phyloP scores from a whole-genome alignment of 2,888 invertebrate species.

The Andrena minutula region DNA sequence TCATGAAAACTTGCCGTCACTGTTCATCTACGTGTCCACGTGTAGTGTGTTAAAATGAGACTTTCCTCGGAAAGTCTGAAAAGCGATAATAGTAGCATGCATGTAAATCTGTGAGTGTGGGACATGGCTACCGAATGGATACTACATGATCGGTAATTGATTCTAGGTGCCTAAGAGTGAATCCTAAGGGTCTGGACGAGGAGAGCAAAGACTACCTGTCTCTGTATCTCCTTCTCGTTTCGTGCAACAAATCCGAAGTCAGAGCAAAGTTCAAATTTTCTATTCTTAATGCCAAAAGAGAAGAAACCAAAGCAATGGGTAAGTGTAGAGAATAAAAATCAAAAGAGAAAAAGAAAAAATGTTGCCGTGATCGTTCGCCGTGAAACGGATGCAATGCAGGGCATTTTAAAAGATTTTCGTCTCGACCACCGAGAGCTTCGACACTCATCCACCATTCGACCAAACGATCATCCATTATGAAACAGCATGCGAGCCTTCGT shows the following conservation, averaged over 20 bases:
- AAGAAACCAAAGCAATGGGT: slow-evolving; percentile 99
- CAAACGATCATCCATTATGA: not conserved
- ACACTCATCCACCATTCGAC: not conserved
- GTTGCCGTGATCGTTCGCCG: slow-evolving; percentile 6
- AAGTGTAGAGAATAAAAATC: slow-evolving; percentile 72
- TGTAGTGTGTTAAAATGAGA: not conserved
- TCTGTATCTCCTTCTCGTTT: slow-evolving; percentile 98
- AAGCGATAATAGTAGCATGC: not conserved
- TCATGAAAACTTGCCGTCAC: too few relatives aligned
- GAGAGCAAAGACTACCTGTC: slow-evolving; percentile 99
- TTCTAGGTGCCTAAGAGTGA: slow-evolving; percentile 97
- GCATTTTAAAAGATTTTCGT: slow-evolving; percentile 63
- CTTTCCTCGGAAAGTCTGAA: too few relatives aligned
- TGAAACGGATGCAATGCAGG: slow-evolving; percentile 60
- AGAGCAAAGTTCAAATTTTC: slow-evolving; percentile 99
- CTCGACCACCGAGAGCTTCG: not conserved
- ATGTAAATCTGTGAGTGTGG: not conserved
- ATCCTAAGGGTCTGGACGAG: slow-evolving; percentile 99
- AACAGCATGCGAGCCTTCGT: not conserved
- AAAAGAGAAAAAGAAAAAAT: too few relatives aligned
- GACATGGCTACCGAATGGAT: slow-evolving; percentile 1
- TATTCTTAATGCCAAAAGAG: slow-evolving; percentile 99
- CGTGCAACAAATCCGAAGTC: slow-evolving; percentile 99
- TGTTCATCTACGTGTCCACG: not conserved
- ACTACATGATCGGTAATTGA: slow-evolving; percentile 53